Percentiles rank a stretch among this genome's conserved stretches.
phyloP scores from a whole-genome alignment of 2,797 vertebrate species.

The Helicolenus hilgendorfi region DNA sequence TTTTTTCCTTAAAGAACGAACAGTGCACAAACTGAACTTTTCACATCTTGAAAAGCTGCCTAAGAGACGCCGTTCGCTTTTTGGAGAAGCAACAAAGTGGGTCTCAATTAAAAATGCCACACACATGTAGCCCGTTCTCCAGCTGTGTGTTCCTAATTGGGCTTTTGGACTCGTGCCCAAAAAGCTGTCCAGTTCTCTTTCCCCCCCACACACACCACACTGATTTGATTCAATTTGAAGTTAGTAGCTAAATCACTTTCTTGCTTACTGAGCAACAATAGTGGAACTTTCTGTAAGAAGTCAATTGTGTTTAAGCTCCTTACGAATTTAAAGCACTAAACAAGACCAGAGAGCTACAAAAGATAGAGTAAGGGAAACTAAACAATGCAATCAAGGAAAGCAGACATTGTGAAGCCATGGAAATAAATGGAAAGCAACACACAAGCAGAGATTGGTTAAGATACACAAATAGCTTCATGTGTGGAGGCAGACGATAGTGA shows the following conservation, averaged over 20 bases:
- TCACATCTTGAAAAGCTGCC: slow-evolving; percentile 16
- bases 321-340: slow-evolving; percentile 58
- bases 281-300: slow-evolving; percentile 58
- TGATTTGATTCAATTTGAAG: slow-evolving; percentile 51
- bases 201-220: not conserved
- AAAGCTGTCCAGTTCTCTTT: slow-evolving; percentile 14
- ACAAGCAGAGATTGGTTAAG: slow-evolving; percentile 38
- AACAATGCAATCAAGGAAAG: slow-evolving; percentile 59
- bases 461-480: slow-evolving; percentile 51
- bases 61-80: slow-evolving; percentile 17
- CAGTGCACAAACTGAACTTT: slow-evolving; percentile 8
- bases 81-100: slow-evolving; percentile 51
- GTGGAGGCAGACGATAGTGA: slow-evolving; percentile 70
- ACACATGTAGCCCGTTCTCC: slow-evolving; percentile 32
- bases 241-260: slow-evolving; percentile 22
- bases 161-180: slow-evolving; percentile 44
- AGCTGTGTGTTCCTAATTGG: slow-evolving; percentile 63
- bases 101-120: slow-evolving; percentile 65
- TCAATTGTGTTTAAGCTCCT: slow-evolving; percentile 74
- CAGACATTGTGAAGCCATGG: slow-evolving; percentile 33
- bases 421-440: slow-evolving; percentile 37
- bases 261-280: slow-evolving; percentile 69
- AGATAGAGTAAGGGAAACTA: slow-evolving; percentile 25
- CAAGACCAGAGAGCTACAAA: slow-evolving; percentile 34
- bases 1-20: not conserved